Conservation (phyloP, 1,140 invertebrate genomes). For the Macrobrachium nipponense region DNA sequence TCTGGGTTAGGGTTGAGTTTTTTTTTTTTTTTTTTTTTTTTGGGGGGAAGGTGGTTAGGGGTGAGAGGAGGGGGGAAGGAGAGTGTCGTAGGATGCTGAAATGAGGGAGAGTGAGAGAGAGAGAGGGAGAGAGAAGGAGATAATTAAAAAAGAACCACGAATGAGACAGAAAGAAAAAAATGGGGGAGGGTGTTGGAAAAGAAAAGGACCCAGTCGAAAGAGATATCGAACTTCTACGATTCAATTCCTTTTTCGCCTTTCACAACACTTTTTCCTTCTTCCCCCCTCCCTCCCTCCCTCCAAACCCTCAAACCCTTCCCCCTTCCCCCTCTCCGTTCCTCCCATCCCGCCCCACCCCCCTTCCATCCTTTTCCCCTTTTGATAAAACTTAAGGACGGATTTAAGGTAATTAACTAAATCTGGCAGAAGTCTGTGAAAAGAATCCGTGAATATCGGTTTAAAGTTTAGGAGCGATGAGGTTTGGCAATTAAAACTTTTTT, state of each 20-base stretch:
- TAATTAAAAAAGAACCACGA: neutral
- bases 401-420: slow-evolving; percentile 40
- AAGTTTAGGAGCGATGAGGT: slow-evolving; percentile 23
- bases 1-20: neutral
- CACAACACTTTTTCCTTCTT: neutral
- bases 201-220: neutral
- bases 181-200: neutral
- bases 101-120: slow-evolving; percentile 5
- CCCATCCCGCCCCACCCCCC: neutral
- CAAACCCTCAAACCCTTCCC: too few species aligned
- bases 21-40: too few species aligned
- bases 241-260: slow-evolving; percentile 1
- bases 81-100: neutral
- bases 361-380: neutral
- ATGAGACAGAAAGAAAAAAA: neutral
- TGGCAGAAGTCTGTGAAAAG: slow-evolving; percentile 15
- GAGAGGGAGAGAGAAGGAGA: neutral
- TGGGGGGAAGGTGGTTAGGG: neutral
- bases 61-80: neutral
- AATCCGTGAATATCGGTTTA: slow-evolving; percentile 25
- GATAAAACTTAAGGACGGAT: slow-evolving; percentile 22
- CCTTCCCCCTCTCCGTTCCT: neutral
- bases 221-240: neutral
- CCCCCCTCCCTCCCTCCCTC: neutral
- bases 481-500: slow-evolving; percentile 25